These are phyloP conservation scores for Lindbergichthys nudifrons DNA, from an alignment of 2,797 vertebrate species.

Conservation along the genomic window DNA sequence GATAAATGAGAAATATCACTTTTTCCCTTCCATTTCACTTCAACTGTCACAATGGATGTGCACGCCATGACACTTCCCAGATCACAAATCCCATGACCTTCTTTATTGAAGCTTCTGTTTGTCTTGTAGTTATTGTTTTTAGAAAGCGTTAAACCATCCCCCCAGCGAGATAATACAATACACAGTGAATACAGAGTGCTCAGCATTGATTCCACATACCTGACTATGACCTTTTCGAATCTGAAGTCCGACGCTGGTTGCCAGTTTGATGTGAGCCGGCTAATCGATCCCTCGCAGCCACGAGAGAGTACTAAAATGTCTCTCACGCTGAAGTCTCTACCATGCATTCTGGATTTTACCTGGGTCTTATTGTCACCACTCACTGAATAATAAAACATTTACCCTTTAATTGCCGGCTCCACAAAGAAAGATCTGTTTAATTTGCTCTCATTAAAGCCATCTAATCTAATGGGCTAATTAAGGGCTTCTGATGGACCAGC, in stretches of 20 bases:
- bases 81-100: slow-evolving; percentile 70
- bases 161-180: slow-evolving; percentile 66
- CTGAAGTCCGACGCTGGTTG: slow-evolving; percentile 68
- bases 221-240: slow-evolving; percentile 84
- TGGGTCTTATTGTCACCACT: slow-evolving; percentile 62
- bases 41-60: slow-evolving; percentile 62
- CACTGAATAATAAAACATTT: slow-evolving; percentile 80
- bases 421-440: slow-evolving; percentile 81
- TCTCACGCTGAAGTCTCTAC: slow-evolving; percentile 56
- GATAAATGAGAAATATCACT: slow-evolving; percentile 70
- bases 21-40: slow-evolving; percentile 59
- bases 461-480: slow-evolving; percentile 83
- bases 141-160: slow-evolving; percentile 60
- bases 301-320: slow-evolving; percentile 55
- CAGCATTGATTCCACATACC: slow-evolving; percentile 80
- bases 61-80: slow-evolving; percentile 53
- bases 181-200: slow-evolving; percentile 78
- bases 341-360: slow-evolving; percentile 54
- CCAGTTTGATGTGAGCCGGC: slow-evolving; percentile 74
- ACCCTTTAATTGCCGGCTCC: slow-evolving; percentile 76
- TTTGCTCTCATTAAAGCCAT: slow-evolving; percentile 79
- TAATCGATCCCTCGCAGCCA: slow-evolving; percentile 74
- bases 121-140: slow-evolving; percentile 78
- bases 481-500: slow-evolving; percentile 73
- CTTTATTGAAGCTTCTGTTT: slow-evolving; percentile 68